Base-by-base conservation (phyloP, 1,140 invertebrate species). In the Lordiphosa stackelbergi region DNA sequence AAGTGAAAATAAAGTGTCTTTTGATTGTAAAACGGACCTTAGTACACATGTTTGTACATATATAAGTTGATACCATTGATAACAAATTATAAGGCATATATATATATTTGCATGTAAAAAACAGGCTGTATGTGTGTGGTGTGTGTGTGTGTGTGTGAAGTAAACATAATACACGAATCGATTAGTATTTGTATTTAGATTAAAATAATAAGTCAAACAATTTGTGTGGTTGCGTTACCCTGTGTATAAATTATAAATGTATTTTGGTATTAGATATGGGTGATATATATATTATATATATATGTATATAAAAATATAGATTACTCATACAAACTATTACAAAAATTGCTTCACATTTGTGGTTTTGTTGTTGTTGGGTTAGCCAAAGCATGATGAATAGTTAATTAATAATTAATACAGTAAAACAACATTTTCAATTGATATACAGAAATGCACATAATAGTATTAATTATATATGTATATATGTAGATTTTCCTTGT, bases 111-210 rank as follows among this genome's bases (percentile, higher is more conserved):
- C n/a, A 22, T 36, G 12, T 4, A 5, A 22, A 22, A n/a, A 10
- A 4, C 5, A 34, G n/a, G 13, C n/a, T 37, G 16, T 51, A 37
- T 57, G 28, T 59, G 22, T 58, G 36, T 63, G 9, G 24, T 54
- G 47, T 53, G 42, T 56, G 40, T 57, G 47, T 56, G 42, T 58
- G 60, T 54, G 52, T 41, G 40, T 70, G 61, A 61, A 54, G 73
- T 78, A 78, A 78, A 77, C 73, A 70, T 60, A 77, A 75, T 68
- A 79, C 74, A 85, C 69, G 81, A 85, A 85, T 85, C 83, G 83
- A 85, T 85, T 85, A 85, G 83, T 85, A 85, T 83, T 69, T 71
- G 53, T 78, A 55, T 72, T 51, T 62, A 56, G 28, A 34, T 66
- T 61, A 56, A 48, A 58, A 49, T 61, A 66, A 74, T 37, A 52